These are phyloP conservation scores for Paratilapia polleni DNA, from an alignment of 2,113 vertebrate genomes.

Conservation along the genomic window DNA sequence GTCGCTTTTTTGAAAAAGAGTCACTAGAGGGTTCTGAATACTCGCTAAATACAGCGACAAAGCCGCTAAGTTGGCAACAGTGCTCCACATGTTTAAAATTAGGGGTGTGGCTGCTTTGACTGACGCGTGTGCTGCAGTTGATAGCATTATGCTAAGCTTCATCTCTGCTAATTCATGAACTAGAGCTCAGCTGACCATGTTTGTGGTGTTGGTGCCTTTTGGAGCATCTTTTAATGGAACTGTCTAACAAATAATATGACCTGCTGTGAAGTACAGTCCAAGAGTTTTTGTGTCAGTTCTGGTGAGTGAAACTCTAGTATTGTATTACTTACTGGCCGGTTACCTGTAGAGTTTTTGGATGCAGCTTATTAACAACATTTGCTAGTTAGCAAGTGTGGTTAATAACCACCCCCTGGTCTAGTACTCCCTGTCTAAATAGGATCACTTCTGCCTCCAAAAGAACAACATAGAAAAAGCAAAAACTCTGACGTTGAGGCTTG, in stretches of 20 bases:
- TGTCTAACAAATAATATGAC: accelerated
- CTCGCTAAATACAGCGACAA: too few relatives aligned
- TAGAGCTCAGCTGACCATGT: background rate
- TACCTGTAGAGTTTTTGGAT: background rate
- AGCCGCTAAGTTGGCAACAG: too few relatives aligned
- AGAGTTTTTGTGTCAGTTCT: background rate
- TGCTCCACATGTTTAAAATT: background rate
- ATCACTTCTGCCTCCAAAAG: background rate
- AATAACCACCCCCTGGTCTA: too few relatives aligned
- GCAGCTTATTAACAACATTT: background rate
- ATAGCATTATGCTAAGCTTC: background rate
- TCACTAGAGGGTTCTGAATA: too few relatives aligned
- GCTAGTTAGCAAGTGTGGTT: background rate
- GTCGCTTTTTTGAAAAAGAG: too few relatives aligned
- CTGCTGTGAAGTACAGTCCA: background rate
- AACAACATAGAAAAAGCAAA: background rate
- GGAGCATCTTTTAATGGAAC: background rate
- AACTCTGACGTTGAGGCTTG: background rate
- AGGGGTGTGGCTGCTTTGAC: background rate
- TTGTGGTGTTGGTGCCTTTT: background rate
- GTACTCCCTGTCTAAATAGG: background rate
- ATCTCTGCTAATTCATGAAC: background rate
- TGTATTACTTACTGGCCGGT: background rate
- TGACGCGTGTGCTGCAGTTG: background rate
- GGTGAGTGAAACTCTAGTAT: background rate